Evolutionary conservation across 2,888 invertebrate genomes (phyloP).

Genomic region (Drosophila borealis): DNA sequence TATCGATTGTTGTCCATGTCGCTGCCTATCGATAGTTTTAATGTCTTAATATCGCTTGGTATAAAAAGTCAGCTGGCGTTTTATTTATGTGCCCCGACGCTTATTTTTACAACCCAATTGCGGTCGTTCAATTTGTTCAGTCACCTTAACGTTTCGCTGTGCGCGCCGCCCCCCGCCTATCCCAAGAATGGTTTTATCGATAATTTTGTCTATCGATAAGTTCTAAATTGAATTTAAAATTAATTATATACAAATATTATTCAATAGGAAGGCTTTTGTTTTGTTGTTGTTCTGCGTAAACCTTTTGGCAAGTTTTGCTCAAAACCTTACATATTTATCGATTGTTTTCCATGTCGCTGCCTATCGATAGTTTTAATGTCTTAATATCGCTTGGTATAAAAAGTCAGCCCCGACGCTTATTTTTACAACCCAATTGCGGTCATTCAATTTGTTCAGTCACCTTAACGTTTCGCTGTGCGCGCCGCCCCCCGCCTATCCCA

Average conservation of each 20-base stretch:
- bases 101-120: slow-evolving; percentile 51
- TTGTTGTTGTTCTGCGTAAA: neutral
- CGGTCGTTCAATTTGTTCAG: slow-evolving; percentile 57
- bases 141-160: slow-evolving; percentile 44
- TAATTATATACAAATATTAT: too few species aligned
- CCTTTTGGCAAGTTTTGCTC: neutral
- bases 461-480: slow-evolving; percentile 39
- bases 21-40: neutral
- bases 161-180: neutral
- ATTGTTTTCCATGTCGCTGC: neutral
- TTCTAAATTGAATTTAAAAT: neutral
- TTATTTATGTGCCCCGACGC: slow-evolving; percentile 6
- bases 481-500: too few species aligned
- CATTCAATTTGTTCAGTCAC: slow-evolving; percentile 55
- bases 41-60: neutral
- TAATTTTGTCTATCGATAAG: too few species aligned
- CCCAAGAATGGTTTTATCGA: too few species aligned
- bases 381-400: neutral
- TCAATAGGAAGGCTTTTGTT: neutral
- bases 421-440: slow-evolving; percentile 57
- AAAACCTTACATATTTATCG: neutral
- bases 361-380: neutral
- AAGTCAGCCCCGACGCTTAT: slow-evolving; percentile 13
- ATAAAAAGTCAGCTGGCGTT: slow-evolving; percentile 5
- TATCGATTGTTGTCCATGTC: neutral